Percentiles rank a stretch among this genome's conserved stretches.
Evolutionary conservation across 1,140 invertebrate species (phyloP).

Genomic region (Drosophila mojavensis): DNA sequence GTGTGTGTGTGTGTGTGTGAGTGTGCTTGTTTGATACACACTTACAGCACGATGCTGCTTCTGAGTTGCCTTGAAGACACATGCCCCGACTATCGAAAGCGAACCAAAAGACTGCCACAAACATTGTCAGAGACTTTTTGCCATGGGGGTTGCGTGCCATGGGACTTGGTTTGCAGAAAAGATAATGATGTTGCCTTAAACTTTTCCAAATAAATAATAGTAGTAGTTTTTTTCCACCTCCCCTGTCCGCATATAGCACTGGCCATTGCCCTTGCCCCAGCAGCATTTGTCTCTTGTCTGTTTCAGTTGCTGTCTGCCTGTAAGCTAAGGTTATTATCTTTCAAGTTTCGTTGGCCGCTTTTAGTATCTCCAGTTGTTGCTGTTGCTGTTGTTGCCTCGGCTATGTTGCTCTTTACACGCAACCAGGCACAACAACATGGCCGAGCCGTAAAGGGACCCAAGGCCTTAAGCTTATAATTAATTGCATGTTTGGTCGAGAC

Average conservation of each 20-base stretch:
- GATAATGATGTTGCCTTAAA: constrained; percentile 83
- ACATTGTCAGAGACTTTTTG: constrained; percentile 29
- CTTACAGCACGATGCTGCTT: constrained; percentile 9
- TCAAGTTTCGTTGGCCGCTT: constrained; percentile 69
- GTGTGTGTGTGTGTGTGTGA: constrained; percentile 43
- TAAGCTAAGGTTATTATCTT: constrained; percentile 83
- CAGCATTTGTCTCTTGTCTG: constrained; percentile 23
- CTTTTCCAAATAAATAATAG: constrained; percentile 83
- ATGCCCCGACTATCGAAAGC: constrained; percentile 23
- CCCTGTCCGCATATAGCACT: not conserved
- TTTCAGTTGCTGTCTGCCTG: constrained; percentile 55
- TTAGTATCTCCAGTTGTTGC: constrained; percentile 22
- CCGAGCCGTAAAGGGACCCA: constrained; percentile 75
- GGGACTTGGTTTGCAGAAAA: constrained; percentile 66
- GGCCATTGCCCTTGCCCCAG: not conserved
- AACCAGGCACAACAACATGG: constrained; percentile 61
- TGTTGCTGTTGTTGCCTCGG: constrained; percentile 28
- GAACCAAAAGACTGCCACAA: constrained; percentile 29
- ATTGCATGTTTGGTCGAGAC: constrained; percentile 84
- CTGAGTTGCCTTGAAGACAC: constrained; percentile 66
- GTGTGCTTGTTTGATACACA: no score
- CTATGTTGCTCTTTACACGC: constrained; percentile 66
- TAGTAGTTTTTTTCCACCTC: constrained; percentile 54
- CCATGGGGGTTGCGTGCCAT: constrained; percentile 29
- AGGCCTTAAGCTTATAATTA: constrained; percentile 84